Percentiles rank a stretch among this genome's conserved stretches.
These are phyloP conservation scores for Phragmatobia fuliginosa DNA, from an alignment of 2,888 invertebrate genomes.

Conservation along the genomic window DNA sequence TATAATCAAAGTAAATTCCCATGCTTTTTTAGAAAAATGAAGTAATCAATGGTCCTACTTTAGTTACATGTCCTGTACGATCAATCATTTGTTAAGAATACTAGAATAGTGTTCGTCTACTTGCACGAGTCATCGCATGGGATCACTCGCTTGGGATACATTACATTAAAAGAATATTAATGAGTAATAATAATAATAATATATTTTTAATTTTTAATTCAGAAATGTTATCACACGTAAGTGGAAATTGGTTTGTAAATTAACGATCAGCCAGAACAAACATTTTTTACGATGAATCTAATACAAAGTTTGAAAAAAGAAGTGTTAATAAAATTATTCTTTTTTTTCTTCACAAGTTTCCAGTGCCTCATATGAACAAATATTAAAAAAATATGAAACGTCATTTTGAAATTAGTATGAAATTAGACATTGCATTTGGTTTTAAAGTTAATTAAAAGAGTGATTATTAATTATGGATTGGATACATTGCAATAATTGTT, in stretches of 20 bases:
- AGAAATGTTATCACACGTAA: background rate
- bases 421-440: slow-evolving; percentile 21
- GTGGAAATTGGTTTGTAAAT: background rate
- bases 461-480: slow-evolving; percentile 74
- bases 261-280: too few species aligned
- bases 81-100: too few species aligned
- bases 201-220: background rate
- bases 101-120: too few species aligned
- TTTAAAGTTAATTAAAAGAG: slow-evolving; percentile 26
- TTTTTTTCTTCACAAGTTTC: background rate
- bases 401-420: slow-evolving; percentile 31
- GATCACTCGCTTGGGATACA: slow-evolving; percentile 24
- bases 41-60: background rate
- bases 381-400: slow-evolving; percentile 18
- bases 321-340: background rate
- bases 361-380: background rate
- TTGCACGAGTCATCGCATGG: slow-evolving; percentile 35
- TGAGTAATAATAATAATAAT: background rate
- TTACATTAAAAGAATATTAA: background rate
- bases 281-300: too few species aligned
- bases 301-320: background rate
- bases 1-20: too few species aligned
- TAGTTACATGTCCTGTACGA: slow-evolving; percentile 8
- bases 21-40: too few species aligned
- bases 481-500: slow-evolving; percentile 85